phyloP scores from a whole-genome alignment of 2,888 invertebrate species.

The Troides aeacus region DNA sequence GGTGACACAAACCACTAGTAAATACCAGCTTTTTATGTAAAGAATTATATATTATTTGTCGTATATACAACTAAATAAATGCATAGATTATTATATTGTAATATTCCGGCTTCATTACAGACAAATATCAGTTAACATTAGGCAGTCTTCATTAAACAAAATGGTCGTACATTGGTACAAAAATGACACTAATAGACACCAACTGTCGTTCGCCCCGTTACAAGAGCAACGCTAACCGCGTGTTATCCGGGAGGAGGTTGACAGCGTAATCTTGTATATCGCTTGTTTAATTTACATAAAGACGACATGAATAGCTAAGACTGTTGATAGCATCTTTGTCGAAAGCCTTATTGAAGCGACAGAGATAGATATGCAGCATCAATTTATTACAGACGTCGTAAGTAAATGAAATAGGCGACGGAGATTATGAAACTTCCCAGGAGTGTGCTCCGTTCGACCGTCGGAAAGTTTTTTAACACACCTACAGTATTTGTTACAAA shows the following conservation, averaged over 20 bases:
- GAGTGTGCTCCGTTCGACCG: slow-evolving; percentile 1
- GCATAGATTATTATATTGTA: no score
- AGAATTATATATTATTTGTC: no score
- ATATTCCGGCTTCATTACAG: neutral
- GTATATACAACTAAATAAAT: no score
- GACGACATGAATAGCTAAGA: slow-evolving; percentile 26
- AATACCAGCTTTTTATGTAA: no score
- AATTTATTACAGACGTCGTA: slow-evolving; percentile 8
- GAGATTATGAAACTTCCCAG: slow-evolving; percentile 13
- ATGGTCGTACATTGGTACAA: neutral
- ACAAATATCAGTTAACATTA: neutral
- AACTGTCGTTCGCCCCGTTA: slow-evolving; percentile 16
- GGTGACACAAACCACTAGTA: no score
- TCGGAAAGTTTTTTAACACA: slow-evolving; percentile 3
- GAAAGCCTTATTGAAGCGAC: slow-evolving; percentile 19
- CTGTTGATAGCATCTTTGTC: slow-evolving; percentile 24
- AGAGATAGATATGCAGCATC: slow-evolving; percentile 13
- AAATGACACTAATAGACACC: slow-evolving; percentile 16
- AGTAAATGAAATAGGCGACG: slow-evolving; percentile 6
- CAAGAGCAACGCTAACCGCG: slow-evolving; percentile 23
- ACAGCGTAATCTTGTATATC: slow-evolving; percentile 29
- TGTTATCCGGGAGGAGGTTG: slow-evolving; percentile 21
- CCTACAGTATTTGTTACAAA: neutral
- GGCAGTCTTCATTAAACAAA: slow-evolving; percentile 12
- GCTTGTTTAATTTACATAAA: slow-evolving; percentile 29